Conservation (phyloP, 2,797 vertebrate genomes). For the Pseudomugil tenellus region DNA sequence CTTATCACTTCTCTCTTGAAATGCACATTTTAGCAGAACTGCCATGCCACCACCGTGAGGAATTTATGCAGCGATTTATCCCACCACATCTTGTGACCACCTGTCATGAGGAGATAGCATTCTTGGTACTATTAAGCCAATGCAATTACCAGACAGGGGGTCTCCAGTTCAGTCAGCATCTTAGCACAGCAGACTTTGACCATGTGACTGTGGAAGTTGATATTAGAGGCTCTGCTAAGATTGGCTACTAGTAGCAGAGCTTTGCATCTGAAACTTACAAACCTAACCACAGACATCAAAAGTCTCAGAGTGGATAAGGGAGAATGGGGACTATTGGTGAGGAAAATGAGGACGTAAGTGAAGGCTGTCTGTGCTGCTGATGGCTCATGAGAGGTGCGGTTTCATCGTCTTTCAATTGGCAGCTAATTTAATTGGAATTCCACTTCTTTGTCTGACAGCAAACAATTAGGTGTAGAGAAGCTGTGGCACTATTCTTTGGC, state of each 20-base stretch:
- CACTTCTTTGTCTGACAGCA: conserved; percentile 68
- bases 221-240: conserved; percentile 31
- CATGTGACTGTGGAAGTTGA: conserved; percentile 41
- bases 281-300: conserved; percentile 14
- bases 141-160: conserved; percentile 64
- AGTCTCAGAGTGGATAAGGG: conserved; percentile 36
- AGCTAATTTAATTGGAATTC: conserved; percentile 76
- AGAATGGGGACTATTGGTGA: conserved; percentile 19
- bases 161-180: conserved; percentile 66
- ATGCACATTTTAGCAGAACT: conserved; percentile 53
- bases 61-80: conserved; percentile 75
- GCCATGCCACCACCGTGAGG: conserved; percentile 47
- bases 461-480: conserved; percentile 60
- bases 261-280: conserved; percentile 18
- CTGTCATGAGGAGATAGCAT: conserved; percentile 74
- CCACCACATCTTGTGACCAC: conserved; percentile 70
- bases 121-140: conserved; percentile 59
- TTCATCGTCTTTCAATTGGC: conserved; percentile 62
- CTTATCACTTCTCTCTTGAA: conserved; percentile 53
- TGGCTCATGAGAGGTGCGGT: conserved; percentile 41
- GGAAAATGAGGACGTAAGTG: conserved; percentile 56
- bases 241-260: conserved; percentile 19
- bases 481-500: conserved; percentile 39
- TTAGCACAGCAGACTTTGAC: conserved; percentile 41
- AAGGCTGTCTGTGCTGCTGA: conserved; percentile 39